Conservation (phyloP, 1,140 invertebrate genomes). For the Hesperophylax magnus region DNA sequence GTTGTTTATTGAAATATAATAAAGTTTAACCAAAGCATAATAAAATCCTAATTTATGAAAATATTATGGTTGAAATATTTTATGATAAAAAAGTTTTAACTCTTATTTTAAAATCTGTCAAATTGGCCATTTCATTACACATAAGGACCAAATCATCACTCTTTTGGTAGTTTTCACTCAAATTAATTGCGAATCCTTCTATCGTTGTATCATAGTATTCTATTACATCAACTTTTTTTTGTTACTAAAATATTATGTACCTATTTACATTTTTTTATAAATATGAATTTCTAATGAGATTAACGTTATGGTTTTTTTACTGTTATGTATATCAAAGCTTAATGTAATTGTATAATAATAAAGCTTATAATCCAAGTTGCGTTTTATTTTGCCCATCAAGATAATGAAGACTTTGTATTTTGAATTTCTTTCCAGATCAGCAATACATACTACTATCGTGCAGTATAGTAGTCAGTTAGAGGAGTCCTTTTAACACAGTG, state of each 20-base stretch:
- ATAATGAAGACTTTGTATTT: no score
- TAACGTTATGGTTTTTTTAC: constrained; percentile 8
- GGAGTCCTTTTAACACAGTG: no score
- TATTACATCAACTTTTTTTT: no score
- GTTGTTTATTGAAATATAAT: no score
- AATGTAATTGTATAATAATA: constrained; percentile 28
- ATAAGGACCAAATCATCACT: not conserved
- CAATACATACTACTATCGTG: no score
- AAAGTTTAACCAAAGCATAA: no score
- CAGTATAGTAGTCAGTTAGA: no score
- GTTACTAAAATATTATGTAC: not conserved
- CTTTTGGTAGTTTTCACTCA: not conserved
- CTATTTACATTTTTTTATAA: not conserved
- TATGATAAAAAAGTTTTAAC: no score
- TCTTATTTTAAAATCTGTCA: no score
- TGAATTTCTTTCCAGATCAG: no score
- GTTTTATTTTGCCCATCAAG: not conserved
- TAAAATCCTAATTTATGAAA: no score
- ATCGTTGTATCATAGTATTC: not conserved
- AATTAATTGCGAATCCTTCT: not conserved
- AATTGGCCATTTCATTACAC: not conserved
- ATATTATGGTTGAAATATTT: no score
- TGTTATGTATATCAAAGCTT: constrained; percentile 6
- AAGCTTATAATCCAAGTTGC: constrained; percentile 26
- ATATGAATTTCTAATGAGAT: constrained; percentile 1